Evolutionary conservation across 1,140 invertebrate species (phyloP).

Genomic region (Venustaconcha ellipsiformis): DNA sequence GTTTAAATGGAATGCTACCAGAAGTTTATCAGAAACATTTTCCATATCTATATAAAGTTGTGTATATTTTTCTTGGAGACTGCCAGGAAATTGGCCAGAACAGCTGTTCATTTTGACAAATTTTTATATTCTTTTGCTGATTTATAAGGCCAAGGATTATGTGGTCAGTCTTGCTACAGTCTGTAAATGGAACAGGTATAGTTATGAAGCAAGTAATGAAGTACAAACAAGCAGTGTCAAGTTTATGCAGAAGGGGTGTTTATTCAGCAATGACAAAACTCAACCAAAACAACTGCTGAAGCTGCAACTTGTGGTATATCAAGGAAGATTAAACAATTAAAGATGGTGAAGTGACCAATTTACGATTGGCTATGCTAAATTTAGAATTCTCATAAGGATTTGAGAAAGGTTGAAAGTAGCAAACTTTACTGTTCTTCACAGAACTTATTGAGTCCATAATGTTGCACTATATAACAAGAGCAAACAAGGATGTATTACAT

Average conservation of each 20-base stretch:
- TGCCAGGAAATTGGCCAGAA: background rate
- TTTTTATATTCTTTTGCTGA: conserved; percentile 14
- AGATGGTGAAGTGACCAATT: too few species aligned
- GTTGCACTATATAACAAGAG: too few species aligned
- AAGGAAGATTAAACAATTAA: too few species aligned
- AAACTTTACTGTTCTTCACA: too few species aligned
- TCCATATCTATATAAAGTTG: conserved; percentile 5
- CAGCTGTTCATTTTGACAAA: conserved; percentile 8
- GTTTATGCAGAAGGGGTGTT: background rate
- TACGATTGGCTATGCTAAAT: too few species aligned
- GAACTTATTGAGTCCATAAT: too few species aligned
- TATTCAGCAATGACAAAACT: background rate
- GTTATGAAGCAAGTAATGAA: conserved; percentile 16
- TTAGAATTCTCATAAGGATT: too few species aligned
- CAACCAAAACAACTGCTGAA: background rate
- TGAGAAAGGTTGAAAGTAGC: too few species aligned
- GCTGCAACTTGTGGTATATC: too few species aligned
- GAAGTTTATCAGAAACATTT: conserved; percentile 16
- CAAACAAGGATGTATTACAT: too few species aligned
- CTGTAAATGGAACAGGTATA: conserved; percentile 6
- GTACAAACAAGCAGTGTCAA: conserved; percentile 11
- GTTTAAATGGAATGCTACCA: conserved; percentile 7
- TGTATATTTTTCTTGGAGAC: conserved; percentile 9
- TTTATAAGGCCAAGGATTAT: conserved; percentile 10
- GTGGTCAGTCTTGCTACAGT: conserved; percentile 8